phyloP scores from a whole-genome alignment of 2,113 vertebrate species.

The Speoplatyrhinus poulsoni region DNA sequence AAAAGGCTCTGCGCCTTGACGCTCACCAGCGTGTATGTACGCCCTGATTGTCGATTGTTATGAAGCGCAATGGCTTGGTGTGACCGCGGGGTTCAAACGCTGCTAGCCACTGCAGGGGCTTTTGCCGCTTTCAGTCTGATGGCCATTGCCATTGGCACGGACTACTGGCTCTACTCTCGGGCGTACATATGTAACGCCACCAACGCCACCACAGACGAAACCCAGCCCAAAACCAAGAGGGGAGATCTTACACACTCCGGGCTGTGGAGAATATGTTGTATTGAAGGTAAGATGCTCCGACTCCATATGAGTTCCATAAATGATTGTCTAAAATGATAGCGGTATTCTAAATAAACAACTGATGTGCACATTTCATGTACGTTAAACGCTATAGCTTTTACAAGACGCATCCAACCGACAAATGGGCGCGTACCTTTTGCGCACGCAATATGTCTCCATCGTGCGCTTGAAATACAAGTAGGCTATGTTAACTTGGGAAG shows the following conservation, averaged over 20 bases:
- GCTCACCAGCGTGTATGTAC: slow-evolving; percentile 41
- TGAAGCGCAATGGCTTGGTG: slow-evolving; percentile 88
- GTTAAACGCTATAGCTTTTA: neutral
- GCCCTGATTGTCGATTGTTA: slow-evolving; percentile 64
- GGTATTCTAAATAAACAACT: too few species aligned
- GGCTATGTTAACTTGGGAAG: neutral
- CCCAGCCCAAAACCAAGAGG: slow-evolving; percentile 78
- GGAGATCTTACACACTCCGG: slow-evolving; percentile 94
- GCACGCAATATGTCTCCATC: slow-evolving; percentile 20
- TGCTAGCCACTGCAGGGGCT: slow-evolving; percentile 93
- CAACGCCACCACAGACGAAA: slow-evolving; percentile 85
- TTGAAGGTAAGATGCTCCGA: slow-evolving; percentile 85
- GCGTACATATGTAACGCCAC: slow-evolving; percentile 94
- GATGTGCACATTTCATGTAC: neutral
- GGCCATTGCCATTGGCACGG: slow-evolving; percentile 96
- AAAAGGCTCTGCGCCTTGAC: slow-evolving; percentile 49
- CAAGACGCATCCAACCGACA: slow-evolving; percentile 15
- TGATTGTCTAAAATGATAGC: too few species aligned
- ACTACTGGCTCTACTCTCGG: slow-evolving; percentile 97
- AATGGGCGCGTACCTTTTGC: slow-evolving; percentile 38
- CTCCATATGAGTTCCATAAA: neutral
- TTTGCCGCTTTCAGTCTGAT: slow-evolving; percentile 97
- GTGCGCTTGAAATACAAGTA: neutral
- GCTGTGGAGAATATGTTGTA: slow-evolving; percentile 94
- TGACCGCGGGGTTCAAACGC: slow-evolving; percentile 94